Evolutionary conservation across 2,888 invertebrate genomes (phyloP), one percentile per base, ranked within the genome.

Genomic region (Nemoura dubitans): DNA sequence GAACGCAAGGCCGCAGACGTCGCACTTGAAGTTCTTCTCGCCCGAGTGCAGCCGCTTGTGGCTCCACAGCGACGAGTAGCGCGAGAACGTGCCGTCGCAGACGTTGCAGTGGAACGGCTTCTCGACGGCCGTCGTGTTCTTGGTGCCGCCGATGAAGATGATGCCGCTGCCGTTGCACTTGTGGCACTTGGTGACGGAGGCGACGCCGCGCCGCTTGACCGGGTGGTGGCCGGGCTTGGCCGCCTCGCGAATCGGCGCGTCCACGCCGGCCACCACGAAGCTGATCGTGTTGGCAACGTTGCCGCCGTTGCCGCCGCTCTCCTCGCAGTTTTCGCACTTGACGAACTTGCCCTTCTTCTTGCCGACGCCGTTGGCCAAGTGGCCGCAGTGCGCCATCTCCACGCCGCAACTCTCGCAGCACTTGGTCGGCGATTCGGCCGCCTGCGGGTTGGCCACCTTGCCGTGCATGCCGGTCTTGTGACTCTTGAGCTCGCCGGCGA

Each of bases 71-170:
- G 96, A 97, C 76, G 97, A 97, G 91, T 97, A 97, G 90, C 96
- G 94, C 88, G 90, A 90, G 88, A 90, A 90, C n/a, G 90, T 89
- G 82, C 90, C 90, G 86, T 97, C 97, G 90, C 97, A 97, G 89
- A 97, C 96, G 90, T 97, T 97, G 92, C 97, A 97, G 90, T 96
- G 96, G 91, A 96, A 97, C 0, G 97, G 97, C 92, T 97, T 97
- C 89, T 97, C 97, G 89, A 93, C 90, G 90, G 85, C 87, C 84
- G 88, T 86, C 28, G 87, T 88, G 86, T 88, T 88, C 28, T 88
- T 89, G 26, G 89, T 88, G 78, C 90, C 90, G 87, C 96, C 96
- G 88, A 96, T 95, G 90, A 96, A 96, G 89, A 97, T 96, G 86
- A 97, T 96, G 82, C 97, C 97, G 1, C 97, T 96, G 36, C 97